phyloP scores from a whole-genome alignment of 2,888 invertebrate species.

The Thereva unica region DNA sequence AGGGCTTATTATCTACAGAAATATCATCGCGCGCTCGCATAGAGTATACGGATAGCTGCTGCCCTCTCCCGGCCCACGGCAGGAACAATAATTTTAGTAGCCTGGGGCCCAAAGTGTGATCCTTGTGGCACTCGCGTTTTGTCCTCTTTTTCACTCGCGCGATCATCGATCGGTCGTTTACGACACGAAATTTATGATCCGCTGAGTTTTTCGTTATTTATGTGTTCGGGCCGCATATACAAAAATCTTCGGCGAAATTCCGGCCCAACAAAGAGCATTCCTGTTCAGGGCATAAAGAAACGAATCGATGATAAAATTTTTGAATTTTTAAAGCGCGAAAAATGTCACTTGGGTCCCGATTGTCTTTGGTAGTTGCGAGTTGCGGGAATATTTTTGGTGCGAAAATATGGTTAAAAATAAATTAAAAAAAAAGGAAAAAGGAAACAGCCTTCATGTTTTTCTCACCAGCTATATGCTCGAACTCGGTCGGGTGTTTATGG shows the following conservation, averaged over 20 bases:
- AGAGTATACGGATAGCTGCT: background rate
- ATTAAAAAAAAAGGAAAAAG: slow-evolving; percentile 4
- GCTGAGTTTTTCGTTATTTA: slow-evolving; percentile 42
- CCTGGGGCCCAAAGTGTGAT: slow-evolving; percentile 35
- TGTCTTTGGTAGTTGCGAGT: slow-evolving; percentile 30
- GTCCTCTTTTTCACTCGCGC: background rate
- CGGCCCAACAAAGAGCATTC: slow-evolving; percentile 34
- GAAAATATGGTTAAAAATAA: slow-evolving; percentile 27
- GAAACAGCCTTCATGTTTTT: background rate
- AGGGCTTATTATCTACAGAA: slow-evolving; percentile 36
- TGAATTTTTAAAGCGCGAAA: slow-evolving; percentile 43
- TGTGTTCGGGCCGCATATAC: slow-evolving; percentile 42
- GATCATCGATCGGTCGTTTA: background rate
- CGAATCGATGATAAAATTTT: slow-evolving; percentile 36
- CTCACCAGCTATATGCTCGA: slow-evolving; percentile 1
- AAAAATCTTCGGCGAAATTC: slow-evolving; percentile 38
- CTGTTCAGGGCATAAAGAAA: slow-evolving; percentile 1
- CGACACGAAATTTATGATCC: slow-evolving; percentile 41
- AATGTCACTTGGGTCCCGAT: slow-evolving; percentile 42
- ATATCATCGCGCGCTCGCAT: slow-evolving; percentile 24
- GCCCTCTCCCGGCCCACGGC: background rate
- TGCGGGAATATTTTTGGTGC: slow-evolving; percentile 34
- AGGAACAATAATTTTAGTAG: slow-evolving; percentile 37
- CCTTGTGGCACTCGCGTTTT: background rate
- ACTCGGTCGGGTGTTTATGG: background rate